Conservation (phyloP, 2,113 vertebrate genomes). For the Dolichallabes microphthalmus region DNA sequence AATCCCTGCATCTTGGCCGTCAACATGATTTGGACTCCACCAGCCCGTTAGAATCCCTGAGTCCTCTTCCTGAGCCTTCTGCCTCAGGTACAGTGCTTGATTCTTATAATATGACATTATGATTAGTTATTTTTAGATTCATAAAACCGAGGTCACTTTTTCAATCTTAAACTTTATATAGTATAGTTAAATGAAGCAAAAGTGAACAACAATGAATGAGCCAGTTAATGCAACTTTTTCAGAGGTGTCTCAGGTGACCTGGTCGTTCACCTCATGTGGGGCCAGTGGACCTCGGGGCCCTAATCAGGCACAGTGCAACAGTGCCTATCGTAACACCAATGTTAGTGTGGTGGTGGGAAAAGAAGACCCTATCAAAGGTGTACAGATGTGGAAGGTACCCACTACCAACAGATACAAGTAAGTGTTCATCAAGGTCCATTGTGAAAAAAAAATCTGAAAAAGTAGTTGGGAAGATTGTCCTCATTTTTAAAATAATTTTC, state of each 20-base stretch:
- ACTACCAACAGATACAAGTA: constrained; percentile 80
- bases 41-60: constrained; percentile 70
- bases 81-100: constrained; percentile 71
- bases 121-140: not conserved
- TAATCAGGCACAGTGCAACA: constrained; percentile 86
- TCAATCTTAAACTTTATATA: not conserved
- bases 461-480: not conserved
- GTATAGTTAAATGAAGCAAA: not conserved
- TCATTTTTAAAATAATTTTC: not conserved
- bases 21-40: constrained; percentile 54
- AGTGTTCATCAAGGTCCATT: constrained; percentile 34
- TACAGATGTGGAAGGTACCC: constrained; percentile 83
- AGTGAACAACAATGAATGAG: not conserved
- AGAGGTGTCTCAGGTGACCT: constrained; percentile 72
- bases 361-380: constrained; percentile 74
- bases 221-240: constrained; percentile 11
- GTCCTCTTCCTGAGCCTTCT: constrained; percentile 79
- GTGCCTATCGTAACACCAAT: constrained; percentile 77
- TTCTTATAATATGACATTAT: not conserved
- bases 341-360: constrained; percentile 77
- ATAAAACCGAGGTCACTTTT: not conserved
- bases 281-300: constrained; percentile 80
- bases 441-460: not conserved
- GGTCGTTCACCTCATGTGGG: constrained; percentile 83
- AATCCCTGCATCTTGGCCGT: constrained; percentile 61